Evolutionary conservation across 2,888 invertebrate genomes (phyloP).

Genomic region (Xestia sexstrigata): DNA sequence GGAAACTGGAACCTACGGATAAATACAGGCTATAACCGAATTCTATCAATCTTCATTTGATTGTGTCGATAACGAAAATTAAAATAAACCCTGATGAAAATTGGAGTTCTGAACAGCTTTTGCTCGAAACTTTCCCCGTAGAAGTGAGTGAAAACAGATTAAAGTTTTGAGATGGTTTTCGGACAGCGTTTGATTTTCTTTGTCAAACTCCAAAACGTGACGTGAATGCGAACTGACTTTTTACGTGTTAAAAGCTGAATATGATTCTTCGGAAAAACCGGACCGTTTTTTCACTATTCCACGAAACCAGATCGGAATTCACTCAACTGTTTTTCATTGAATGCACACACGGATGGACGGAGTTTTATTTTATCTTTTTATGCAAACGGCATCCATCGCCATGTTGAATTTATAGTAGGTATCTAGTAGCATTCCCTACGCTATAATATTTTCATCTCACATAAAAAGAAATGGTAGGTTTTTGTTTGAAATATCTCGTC

Average conservation of each 20-base stretch:
- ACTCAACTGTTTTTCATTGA: conserved; percentile 58
- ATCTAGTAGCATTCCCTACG: background rate
- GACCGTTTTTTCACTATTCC: conserved; percentile 12
- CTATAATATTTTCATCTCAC: conserved; percentile 10
- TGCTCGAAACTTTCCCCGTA: conserved; percentile 9
- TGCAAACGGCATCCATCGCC: conserved; percentile 35
- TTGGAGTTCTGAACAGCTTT: conserved; percentile 17
- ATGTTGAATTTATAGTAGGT: conserved; percentile 46
- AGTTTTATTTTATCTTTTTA: conserved; percentile 40
- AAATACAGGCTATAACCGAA: conserved; percentile 18
- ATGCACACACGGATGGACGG: conserved; percentile 40
- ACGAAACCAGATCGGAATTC: conserved; percentile 37
- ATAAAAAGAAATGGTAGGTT: conserved; percentile 22
- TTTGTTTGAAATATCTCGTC: background rate
- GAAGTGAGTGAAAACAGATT: conserved; percentile 54
- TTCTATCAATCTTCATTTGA: conserved; percentile 29
- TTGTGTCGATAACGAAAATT: conserved; percentile 29
- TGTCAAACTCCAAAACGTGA: conserved; percentile 60
- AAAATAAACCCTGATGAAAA: conserved; percentile 29
- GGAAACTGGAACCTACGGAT: background rate
- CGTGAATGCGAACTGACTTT: conserved; percentile 41
- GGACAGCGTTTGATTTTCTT: conserved; percentile 46
- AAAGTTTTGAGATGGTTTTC: conserved; percentile 45
- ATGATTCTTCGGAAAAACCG: conserved; percentile 32
- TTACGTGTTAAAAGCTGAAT: conserved; percentile 45